Evolutionary conservation across 2,888 invertebrate species (phyloP).

Genomic region (Cryptocheilus praepositus): DNA sequence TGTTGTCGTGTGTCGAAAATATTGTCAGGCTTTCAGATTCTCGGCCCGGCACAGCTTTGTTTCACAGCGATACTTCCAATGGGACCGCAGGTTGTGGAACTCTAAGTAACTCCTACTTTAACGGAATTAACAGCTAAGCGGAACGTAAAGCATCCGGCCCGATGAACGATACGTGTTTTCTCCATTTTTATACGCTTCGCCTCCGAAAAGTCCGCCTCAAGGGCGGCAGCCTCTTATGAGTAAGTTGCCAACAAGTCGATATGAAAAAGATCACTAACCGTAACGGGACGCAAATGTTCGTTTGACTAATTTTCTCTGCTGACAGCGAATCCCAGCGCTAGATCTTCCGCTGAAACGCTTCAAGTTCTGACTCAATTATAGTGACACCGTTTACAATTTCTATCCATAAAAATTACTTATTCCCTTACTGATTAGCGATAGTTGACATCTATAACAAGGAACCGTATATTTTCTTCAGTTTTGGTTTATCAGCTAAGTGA

Average conservation of each 20-base stretch:
- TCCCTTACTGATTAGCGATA: conserved; percentile 47
- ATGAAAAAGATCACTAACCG: conserved; percentile 54
- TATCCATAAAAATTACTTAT: conserved; percentile 28
- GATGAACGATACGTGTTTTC: too few relatives aligned
- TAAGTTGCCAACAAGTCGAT: conserved; percentile 47
- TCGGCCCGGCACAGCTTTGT: conserved; percentile 33
- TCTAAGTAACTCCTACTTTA: too few relatives aligned
- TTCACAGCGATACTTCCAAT: conserved; percentile 29
- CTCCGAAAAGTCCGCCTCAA: conserved; percentile 20
- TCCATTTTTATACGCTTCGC: too few relatives aligned
- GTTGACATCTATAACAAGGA: conserved; percentile 33
- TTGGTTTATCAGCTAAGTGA: conserved; percentile 24
- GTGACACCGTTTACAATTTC: not conserved
- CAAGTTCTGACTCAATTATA: too few relatives aligned
- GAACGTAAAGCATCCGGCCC: too few relatives aligned
- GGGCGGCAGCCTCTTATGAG: conserved; percentile 25
- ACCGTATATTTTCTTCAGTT: conserved; percentile 31
- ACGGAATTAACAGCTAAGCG: too few relatives aligned
- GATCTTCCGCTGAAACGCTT: too few relatives aligned
- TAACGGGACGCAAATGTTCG: conserved; percentile 43
- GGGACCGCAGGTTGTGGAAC: not conserved
- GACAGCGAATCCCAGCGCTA: not conserved
- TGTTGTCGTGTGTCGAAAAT: too few relatives aligned
- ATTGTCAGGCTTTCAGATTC: too few relatives aligned
- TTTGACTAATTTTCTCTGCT: conserved; percentile 16